Percentiles rank a stretch among this genome's conserved stretches.
Conservation (phyloP, 2,888 invertebrate species). For the Tanytarsus gracilentus region DNA sequence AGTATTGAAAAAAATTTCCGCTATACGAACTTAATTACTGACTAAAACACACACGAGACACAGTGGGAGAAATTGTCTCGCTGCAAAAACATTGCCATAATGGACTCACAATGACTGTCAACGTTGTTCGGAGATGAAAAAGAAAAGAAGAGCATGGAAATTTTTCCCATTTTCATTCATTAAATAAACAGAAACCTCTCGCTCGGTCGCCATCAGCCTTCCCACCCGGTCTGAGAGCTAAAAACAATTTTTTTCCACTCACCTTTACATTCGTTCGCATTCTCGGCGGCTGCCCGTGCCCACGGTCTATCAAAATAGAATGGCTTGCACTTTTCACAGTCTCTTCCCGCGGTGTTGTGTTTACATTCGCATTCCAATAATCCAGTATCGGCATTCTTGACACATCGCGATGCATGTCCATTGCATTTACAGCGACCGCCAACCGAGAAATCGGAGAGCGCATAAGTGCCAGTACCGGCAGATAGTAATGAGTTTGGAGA, state of each 20-base stretch:
- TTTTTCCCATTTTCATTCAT: background rate
- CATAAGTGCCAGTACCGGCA: conserved; percentile 57
- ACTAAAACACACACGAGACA: too few species aligned
- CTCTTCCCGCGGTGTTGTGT: conserved; percentile 96
- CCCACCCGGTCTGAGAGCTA: background rate
- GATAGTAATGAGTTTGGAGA: conserved; percentile 36
- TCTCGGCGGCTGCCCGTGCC: conserved; percentile 90
- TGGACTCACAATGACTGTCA: background rate
- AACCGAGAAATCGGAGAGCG: conserved; percentile 94
- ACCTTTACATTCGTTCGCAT: conserved; percentile 99
- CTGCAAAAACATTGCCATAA: background rate
- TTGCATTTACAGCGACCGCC: conserved; percentile 99
- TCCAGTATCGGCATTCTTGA: conserved; percentile 58
- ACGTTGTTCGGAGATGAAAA: background rate
- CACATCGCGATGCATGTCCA: conserved; percentile 91
- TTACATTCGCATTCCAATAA: conserved; percentile 89
- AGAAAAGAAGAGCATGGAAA: background rate
- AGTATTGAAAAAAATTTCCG: too few species aligned
- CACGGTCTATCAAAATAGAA: conserved; percentile 98
- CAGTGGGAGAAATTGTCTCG: too few species aligned
- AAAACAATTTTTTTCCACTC: too few species aligned
- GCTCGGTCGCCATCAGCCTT: too few species aligned
- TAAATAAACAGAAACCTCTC: conserved; percentile 3
- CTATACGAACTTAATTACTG: too few species aligned
- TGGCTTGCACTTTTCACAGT: conserved; percentile 97